Evolutionary conservation across 2,797 vertebrate genomes (phyloP).

Genomic region (Pristis pectinata): DNA sequence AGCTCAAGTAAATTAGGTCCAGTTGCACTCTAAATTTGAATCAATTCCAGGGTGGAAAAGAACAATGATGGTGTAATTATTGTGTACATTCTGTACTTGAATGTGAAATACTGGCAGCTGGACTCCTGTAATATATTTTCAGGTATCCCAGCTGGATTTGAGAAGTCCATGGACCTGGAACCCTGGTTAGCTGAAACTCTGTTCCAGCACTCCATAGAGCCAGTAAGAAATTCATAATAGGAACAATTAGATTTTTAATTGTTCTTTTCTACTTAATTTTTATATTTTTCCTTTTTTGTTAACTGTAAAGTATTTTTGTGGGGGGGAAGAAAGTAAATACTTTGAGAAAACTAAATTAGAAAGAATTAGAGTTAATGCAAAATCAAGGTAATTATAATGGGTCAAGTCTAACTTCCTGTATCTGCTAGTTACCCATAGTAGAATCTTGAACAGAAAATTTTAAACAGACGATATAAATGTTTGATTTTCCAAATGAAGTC

Average conservation of each 20-base stretch:
- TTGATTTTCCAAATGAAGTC: neutral
- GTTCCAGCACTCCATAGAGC: conserved; percentile 37
- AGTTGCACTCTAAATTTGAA: neutral
- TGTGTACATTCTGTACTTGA: conserved; percentile 36
- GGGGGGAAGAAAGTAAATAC: neutral
- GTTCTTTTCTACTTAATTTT: conserved; percentile 24
- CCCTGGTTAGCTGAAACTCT: conserved; percentile 36
- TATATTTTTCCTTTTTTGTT: conserved; percentile 25
- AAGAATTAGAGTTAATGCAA: conserved; percentile 1
- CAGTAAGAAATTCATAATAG: conserved; percentile 33
- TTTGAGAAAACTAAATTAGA: conserved; percentile 4
- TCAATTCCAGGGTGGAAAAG: neutral
- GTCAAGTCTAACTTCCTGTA: neutral
- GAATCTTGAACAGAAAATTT: neutral
- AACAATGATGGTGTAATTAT: conserved; percentile 22
- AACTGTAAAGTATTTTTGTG: neutral
- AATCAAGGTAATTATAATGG: neutral
- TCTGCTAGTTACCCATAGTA: neutral
- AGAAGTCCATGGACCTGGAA: conserved; percentile 37
- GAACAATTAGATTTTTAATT: conserved; percentile 34
- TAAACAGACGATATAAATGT: neutral
- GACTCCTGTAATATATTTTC: conserved; percentile 38
- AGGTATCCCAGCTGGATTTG: conserved; percentile 38
- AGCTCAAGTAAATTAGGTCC: neutral
- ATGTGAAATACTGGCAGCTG: conserved; percentile 34